Base-by-base conservation (phyloP, 2,797 vertebrate species). In the Morelia viridis region DNA sequence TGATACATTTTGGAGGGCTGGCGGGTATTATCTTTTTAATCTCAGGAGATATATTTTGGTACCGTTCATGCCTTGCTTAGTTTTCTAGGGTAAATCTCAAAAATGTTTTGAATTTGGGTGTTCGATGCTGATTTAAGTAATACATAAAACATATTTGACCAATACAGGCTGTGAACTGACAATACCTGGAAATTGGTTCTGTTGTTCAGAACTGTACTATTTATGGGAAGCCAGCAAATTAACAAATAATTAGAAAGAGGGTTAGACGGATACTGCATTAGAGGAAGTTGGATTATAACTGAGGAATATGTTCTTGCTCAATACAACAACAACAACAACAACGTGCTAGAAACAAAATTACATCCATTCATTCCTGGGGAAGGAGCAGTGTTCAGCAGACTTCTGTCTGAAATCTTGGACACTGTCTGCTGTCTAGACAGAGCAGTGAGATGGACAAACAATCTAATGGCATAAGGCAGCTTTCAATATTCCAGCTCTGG, bases 121-220 rank as follows among this genome's bases (percentile, higher is more conserved):
- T 28, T 53, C 50, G 31, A 53, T 64, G 50, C 58, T 41, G 46
- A 57, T 91, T 85, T 68, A 50, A 85, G 46, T 64, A 62, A 85
- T 64, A 35, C 64, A 28, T 50, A 53, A 57, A 19, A 50, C 60
- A 85, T 61, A 57, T 91, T 62, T 85, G 46, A 65, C 58, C 28
- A 71, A 71, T 57, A 50, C 83, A 85, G 53, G 1, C 4, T 64
- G 6, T 91, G 60, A 65, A 50, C 5, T 65, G n/a, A 62, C 85
- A 85, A 85, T 83, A 90, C 15, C 80, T 90, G 80, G 58, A 65
- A 85, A 85, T 56, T 64, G 56, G 28, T 65, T 85, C 64, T 35
- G 12, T 35, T 85, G 60, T 53, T 53, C n/a, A 65, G 60, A 17
- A 90, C 50, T 64, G 28, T 56, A 85, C n/a, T n/a, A 56, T 56